A percentile compares a stretch with the other conserved stretches of the same genome.
Conservation (phyloP, 1,140 invertebrate genomes). For the Steinernema khuongi region DNA sequence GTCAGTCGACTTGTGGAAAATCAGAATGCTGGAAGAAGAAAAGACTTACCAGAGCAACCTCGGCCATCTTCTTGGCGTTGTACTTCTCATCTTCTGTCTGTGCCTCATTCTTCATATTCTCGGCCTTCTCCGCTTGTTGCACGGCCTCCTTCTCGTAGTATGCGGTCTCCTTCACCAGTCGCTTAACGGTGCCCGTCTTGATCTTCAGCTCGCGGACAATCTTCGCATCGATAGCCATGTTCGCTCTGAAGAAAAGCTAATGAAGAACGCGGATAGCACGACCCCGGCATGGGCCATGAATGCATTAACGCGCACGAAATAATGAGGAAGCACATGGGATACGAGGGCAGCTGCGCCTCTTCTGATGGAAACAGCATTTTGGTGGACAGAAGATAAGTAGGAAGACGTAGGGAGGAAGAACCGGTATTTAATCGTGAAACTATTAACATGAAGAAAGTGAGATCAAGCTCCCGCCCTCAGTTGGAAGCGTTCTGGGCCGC, state of each 20-base stretch:
- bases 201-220: conserved; percentile 21
- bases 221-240: conserved; percentile 10
- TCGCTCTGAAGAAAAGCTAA: neutral
- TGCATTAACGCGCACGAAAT: too few relatives aligned
- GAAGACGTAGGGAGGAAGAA: too few relatives aligned
- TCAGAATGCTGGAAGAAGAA: neutral
- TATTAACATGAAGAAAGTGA: too few relatives aligned
- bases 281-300: neutral
- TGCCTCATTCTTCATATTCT: conserved; percentile 13
- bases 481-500: neutral
- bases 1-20: too few relatives aligned
- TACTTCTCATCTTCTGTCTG: conserved; percentile 26
- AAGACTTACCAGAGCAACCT: neutral
- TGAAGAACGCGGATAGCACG: neutral
- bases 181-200: conserved; percentile 22
- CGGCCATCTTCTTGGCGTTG: conserved; percentile 25
- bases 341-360: too few relatives aligned
- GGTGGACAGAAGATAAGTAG: too few relatives aligned
- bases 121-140: conserved; percentile 21
- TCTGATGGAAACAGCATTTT: too few relatives aligned
- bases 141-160: conserved; percentile 23
- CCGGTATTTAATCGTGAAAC: neutral
- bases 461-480: too few relatives aligned
- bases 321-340: too few relatives aligned
- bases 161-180: conserved; percentile 22